Base-by-base conservation (phyloP, 2,888 invertebrate species). In the Volucella inflata region DNA sequence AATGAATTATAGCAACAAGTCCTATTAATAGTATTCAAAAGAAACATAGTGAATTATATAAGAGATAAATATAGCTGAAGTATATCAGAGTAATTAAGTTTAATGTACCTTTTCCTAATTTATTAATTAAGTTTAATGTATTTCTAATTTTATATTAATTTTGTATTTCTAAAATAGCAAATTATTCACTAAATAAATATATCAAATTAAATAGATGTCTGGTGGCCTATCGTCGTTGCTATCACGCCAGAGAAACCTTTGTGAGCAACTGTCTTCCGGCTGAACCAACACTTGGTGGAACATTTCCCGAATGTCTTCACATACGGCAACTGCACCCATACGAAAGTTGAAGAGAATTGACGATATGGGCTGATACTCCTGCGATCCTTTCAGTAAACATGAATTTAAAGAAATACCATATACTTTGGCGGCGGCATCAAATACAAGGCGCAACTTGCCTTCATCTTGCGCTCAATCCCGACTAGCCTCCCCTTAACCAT, bases 171-270 rank as follows among this genome's bases (percentile, higher is more conserved):
- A n/a, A n/a, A n/a, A n/a, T n/a, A n/a, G n/a, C n/a, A n/a, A n/a
- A n/a, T n/a, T n/a, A n/a, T n/a, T n/a, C n/a, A n/a, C n/a, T n/a
- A n/a, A n/a, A n/a, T n/a, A n/a, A n/a, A n/a, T n/a, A n/a, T n/a
- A n/a, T n/a, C n/a, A n/a, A n/a, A n/a, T n/a, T n/a, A n/a, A n/a
- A n/a, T n/a, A n/a, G n/a, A 21, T 21, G 53, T 87, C 71, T 14
- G 77, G 72, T 12, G 42, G 48, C 9, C 6, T 16, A n/a, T 36
- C 30, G 48, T n/a, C 40, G 3, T 77, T 55, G 42, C 21, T 48
- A 55, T 75, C 44, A 11, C 89, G 79, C 89, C 89, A 91, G 8
- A 90, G 40, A 64, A 87, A 82, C 16, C 79, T 67, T 50, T 87
- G 72, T 14, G 75, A 55, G 12, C 46, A 16, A 36, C 48, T 36